Evolutionary conservation across 2,888 invertebrate genomes (phyloP), one percentile per base, ranked within the genome.

Genomic region (Athrips mouffetella): DNA sequence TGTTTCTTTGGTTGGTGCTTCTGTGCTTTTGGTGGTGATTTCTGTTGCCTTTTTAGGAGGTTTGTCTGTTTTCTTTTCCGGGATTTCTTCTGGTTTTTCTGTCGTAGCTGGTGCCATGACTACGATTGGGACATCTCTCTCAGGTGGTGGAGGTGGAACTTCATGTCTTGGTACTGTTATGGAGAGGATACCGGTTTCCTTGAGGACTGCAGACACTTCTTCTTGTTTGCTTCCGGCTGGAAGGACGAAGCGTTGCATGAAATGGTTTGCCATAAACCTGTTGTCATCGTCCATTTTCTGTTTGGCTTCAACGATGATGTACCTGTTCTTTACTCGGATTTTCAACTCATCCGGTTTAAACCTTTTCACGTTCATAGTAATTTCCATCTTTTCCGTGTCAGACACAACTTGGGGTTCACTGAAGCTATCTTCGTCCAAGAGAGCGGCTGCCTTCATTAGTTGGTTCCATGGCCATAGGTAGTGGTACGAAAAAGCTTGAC

Each of bases 401-500:
- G 84, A 79, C n/a, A 73, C 57, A 1, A 87, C 80, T 54, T 82
- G 72, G 0, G 86, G 81, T 52, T 85, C 82, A 49, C 82, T 81
- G 6, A 83, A 53, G 47, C 64, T 67, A 39, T 80, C 73, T 37
- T 80, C 78, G 48, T 80, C 77, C 25, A 81, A 50, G 5, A 76
- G 70, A 1, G 80, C 76, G 13, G 83, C 79, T 3, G 83, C 79
- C 51, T 69, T 69, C 45, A 86, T 69, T 21, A 87, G 71, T 53
- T 83, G 80, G 53, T 73, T 80, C 86, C 86, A 88, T 2, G 86
- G 85, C 87, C 85, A 85, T 37, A 86, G 67, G 56, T 82, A 78
- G 62, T 81, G 78, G 63, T 79, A 76, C 1, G 79, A 71, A 13
- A 84, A 66, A 29, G 76, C 70, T 62, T 87, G 81, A 3, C 80